A percentile compares a stretch with the other conserved stretches of the same genome.
phyloP scores from a whole-genome alignment of 2,113 vertebrate genomes.

The Dinomys branickii region DNA sequence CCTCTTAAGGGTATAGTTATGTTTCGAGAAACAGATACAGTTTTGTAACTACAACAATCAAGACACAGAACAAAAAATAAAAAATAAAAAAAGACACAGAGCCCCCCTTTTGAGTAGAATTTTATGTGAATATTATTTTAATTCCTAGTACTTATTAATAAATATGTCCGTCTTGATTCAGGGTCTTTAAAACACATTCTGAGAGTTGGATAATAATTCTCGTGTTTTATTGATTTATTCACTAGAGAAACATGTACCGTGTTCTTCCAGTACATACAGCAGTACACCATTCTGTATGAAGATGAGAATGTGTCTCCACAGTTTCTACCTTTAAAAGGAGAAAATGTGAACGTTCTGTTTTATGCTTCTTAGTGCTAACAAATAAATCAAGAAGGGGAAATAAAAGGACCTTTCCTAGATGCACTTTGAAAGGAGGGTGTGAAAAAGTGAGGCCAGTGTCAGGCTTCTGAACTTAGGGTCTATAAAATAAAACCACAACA shows the following conservation, averaged over 20 bases:
- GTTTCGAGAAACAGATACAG: not conserved
- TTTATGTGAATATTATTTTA: constrained; percentile 31
- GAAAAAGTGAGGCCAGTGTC: not conserved
- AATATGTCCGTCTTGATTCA: not conserved
- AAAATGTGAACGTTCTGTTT: not conserved
- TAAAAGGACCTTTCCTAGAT: not conserved
- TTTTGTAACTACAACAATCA: not conserved
- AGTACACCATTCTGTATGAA: not conserved
- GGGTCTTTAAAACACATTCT: not conserved
- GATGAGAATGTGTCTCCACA: not conserved
- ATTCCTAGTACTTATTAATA: not conserved
- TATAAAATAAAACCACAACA: not conserved
- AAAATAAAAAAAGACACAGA: not conserved
- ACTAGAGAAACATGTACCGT: not conserved
- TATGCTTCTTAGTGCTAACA: not conserved
- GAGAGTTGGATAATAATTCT: constrained; percentile 28
- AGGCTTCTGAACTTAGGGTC: not conserved
- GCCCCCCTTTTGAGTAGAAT: not conserved
- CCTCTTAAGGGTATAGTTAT: not conserved
- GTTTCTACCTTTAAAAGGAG: not conserved
- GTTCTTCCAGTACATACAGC: not conserved
- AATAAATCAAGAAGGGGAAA: not conserved
- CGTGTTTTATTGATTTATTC: not conserved
- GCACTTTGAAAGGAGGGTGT: constrained; percentile 20
- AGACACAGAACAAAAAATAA: not conserved